Conservation (phyloP, 2,888 invertebrate species). For the Thysanoteuthis rhombus region DNA sequence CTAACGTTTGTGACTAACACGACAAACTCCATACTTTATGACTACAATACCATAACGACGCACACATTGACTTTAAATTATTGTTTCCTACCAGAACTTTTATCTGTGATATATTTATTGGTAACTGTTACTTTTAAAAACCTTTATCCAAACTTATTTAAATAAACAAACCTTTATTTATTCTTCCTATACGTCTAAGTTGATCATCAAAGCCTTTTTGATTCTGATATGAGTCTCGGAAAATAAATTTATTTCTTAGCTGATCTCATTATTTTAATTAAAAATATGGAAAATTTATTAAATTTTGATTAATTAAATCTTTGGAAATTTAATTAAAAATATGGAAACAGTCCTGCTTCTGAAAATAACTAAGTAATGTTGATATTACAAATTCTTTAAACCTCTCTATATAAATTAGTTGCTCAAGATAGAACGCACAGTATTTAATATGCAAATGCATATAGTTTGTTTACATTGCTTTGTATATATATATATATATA, state of each 20-base stretch:
- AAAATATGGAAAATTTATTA: no score
- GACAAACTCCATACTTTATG: background rate
- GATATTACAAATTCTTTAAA: background rate
- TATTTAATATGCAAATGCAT: no score
- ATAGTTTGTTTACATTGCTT: background rate
- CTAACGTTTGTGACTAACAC: background rate
- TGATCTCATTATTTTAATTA: background rate
- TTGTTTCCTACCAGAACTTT: background rate
- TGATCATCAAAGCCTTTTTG: background rate
- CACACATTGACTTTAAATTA: background rate
- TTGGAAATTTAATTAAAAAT: background rate
- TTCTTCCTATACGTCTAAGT: background rate
- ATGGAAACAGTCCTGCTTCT: background rate
- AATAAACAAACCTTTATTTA: background rate
- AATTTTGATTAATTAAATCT: no score
- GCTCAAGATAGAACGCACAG: background rate
- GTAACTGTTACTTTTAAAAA: background rate
- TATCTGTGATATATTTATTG: conserved; percentile 12
- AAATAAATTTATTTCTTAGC: background rate
- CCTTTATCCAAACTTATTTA: background rate
- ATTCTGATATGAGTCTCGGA: background rate
- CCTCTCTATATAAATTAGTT: background rate
- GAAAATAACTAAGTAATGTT: background rate
- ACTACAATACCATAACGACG: background rate
- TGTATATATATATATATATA: background rate